Evolutionary conservation across 2,888 invertebrate species (phyloP).

Genomic region (Nudaria mundana): DNA sequence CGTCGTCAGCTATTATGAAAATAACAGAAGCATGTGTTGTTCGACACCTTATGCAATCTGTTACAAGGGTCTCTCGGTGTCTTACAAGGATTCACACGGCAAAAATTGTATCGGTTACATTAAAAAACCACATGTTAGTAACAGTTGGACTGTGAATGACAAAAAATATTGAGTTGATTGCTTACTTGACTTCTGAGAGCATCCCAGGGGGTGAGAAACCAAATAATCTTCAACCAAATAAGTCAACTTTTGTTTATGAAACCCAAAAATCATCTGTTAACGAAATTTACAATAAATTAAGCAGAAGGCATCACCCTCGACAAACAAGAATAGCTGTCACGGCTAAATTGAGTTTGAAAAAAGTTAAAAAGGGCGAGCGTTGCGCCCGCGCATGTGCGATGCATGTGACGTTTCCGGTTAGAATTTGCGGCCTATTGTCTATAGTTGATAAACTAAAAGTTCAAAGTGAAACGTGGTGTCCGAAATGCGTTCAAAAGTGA

Average conservation of each 20-base stretch:
- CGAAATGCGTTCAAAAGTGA: neutral
- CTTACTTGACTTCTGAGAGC: conserved; percentile 8
- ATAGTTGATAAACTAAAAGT: conserved; percentile 41
- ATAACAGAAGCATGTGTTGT: too few species aligned
- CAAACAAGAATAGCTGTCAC: conserved; percentile 58
- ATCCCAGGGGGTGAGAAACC: conserved; percentile 9
- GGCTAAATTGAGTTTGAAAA: conserved; percentile 50
- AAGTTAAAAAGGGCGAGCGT: conserved; percentile 62
- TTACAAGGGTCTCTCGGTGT: too few species aligned
- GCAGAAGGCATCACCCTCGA: conserved; percentile 52
- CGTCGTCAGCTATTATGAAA: too few species aligned
- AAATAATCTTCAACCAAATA: conserved; percentile 17
- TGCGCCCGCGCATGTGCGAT: conserved; percentile 68
- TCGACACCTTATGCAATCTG: too few species aligned
- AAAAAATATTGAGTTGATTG: neutral
- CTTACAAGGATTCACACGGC: conserved; percentile 7
- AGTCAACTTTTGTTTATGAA: conserved; percentile 14
- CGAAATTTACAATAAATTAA: conserved; percentile 59
- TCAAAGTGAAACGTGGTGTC: conserved; percentile 36
- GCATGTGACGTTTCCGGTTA: conserved; percentile 77
- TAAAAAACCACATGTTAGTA: conserved; percentile 9
- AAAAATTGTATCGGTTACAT: neutral
- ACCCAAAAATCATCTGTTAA: conserved; percentile 25
- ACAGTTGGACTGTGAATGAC: conserved; percentile 1
- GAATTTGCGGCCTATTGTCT: conserved; percentile 63